phyloP scores from a whole-genome alignment of 2,113 vertebrate genomes.

The Saccopteryx leptura region DNA sequence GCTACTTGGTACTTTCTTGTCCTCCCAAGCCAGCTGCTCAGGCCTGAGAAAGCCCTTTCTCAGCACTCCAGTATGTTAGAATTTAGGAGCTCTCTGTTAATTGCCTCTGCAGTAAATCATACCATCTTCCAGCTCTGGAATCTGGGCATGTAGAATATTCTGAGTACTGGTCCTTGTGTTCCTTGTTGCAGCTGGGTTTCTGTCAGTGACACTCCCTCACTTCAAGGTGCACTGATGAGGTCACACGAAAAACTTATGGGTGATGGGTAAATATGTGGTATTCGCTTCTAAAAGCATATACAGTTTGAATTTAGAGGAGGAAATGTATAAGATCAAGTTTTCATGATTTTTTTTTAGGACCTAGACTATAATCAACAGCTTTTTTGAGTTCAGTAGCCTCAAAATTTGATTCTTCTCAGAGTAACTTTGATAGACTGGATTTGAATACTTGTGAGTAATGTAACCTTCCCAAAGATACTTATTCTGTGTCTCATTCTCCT shows the following conservation, averaged over 20 bases:
- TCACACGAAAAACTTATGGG: slow-evolving; percentile 61
- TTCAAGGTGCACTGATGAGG: slow-evolving; percentile 49
- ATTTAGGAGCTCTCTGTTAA: slow-evolving; percentile 84
- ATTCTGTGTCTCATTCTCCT: neutral
- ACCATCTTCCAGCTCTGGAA: slow-evolving; percentile 83
- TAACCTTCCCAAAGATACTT: neutral
- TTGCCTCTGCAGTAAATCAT: slow-evolving; percentile 83
- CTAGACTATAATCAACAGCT: neutral
- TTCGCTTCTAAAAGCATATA: neutral
- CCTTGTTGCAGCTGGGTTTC: slow-evolving; percentile 73
- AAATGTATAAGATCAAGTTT: neutral
- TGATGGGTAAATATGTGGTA: neutral
- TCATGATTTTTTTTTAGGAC: neutral
- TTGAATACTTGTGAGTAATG: neutral
- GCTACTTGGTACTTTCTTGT: slow-evolving; percentile 61
- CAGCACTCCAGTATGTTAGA: slow-evolving; percentile 77
- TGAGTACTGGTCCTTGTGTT: slow-evolving; percentile 37
- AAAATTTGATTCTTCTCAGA: neutral
- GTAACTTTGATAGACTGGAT: neutral
- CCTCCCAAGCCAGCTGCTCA: slow-evolving; percentile 74
- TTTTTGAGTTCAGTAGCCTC: neutral
- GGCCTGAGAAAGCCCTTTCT: slow-evolving; percentile 79
- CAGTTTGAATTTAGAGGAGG: neutral
- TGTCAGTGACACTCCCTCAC: slow-evolving; percentile 56
- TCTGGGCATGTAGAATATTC: slow-evolving; percentile 66